Evolutionary conservation across 2,113 vertebrate species (phyloP), one percentile per base, ranked within the genome.

Genomic region (Notarius lentiginosus): DNA sequence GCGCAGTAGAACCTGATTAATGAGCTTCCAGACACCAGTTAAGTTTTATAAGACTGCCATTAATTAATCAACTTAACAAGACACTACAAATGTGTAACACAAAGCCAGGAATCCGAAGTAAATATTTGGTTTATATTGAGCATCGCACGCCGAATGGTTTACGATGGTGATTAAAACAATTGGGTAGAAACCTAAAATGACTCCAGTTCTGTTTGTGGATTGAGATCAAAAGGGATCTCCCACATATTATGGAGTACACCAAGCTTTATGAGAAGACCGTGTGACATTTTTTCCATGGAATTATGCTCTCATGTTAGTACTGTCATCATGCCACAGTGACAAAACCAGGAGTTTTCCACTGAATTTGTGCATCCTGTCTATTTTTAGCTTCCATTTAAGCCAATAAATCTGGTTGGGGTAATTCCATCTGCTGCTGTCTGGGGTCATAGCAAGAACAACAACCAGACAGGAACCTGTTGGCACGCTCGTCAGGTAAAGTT

Each of bases 251-350:
- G 84, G 60, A 89, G 84, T 79, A 86, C 51, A 88, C 89, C 85
- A 85, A 60, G 70, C 86, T 90, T 91, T 91, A 90, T 88, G 82
- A 81, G 75, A 75, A 88, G 89, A 88, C 89, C 85, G 68, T 70
- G 70, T 88, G 87, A 91, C 89, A 87, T 89, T 89, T 91, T 92
- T 91, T 92, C 90, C 91, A 91, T 83, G 79, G 86, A 88, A 51
- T 58, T 22, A 61, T 53, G 85, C 82, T 89, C 84, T 30, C 18
- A 6, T 83, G 55, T 84, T 85, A 60, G 27, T 80, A 87, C 89
- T 83, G 87, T 86, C 87, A 47, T 85, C 66, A 8, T 73, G 88
- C 83, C 85, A 76, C 88, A 80, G 76, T 34, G 83, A 82, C 75
- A 76, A 70, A 76, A 90, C 68, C 82, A 85, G 72, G 84, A 70